Evolutionary conservation across 2,888 invertebrate species (phyloP), one percentile per base, ranked within the genome.

Genomic region (Plebejus argus): DNA sequence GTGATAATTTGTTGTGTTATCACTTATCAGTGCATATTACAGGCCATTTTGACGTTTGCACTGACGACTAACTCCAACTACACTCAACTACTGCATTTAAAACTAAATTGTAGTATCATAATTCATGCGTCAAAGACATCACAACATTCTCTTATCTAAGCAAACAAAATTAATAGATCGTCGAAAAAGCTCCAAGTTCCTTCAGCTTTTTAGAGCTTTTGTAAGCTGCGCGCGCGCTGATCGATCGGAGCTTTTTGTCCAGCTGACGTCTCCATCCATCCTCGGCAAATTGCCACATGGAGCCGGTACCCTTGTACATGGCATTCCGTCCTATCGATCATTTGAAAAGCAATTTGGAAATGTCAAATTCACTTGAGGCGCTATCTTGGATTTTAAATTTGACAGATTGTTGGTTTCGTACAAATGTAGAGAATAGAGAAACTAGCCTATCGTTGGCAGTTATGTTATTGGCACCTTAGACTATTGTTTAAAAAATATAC

Each of bases 211-310:
- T 75, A 66, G 76, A 80, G 78, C 61, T 76, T 77, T 79, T 79
- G 78, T 77, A 76, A 79, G 79, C 74, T 89, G 91, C 90, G 87
- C 83, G 87, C 89, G 90, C 88, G 87, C 86, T 93, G 93, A 94
- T 92, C 89, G 91, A 94, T 94, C 90, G 91, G 86, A 87, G 90
- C 91, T 93, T 93, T 93, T 93, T 93, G 92, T 93, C 86, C 86
- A 86, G 88, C 82, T 91, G 94, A 94, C 94, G 84, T 91, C 91
- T 93, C 90, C 89, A 94, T 94, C 89, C 88, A 92, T 92, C 90
- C 86, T 85, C 84, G 84, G 91, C 92, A 92, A 93, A 93, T 93
- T 94, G 91, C 90, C 89, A 78, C 80, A 79, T 81, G 80, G 45
- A 79, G 78, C 77, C 82, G 82, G 83, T 87, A 86, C 87, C 87